These are phyloP conservation scores for Tetramorium parvispinum DNA, from an alignment of 1,140 invertebrate species.

Conservation along the genomic window DNA sequence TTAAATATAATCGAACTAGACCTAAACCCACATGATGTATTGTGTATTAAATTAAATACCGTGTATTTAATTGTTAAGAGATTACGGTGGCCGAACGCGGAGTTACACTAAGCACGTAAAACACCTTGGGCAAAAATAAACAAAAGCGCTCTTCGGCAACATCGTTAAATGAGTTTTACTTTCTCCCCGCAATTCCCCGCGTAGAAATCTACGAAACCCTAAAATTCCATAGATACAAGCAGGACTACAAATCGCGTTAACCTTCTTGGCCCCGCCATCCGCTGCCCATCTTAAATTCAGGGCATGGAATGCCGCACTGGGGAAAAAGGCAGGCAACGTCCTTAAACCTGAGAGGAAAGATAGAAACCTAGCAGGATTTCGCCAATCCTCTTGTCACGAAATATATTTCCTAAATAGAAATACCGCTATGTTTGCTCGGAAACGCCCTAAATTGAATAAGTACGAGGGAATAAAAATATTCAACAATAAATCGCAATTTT, in stretches of 20 bases:
- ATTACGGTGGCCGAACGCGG: background rate
- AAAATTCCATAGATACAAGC: slow-evolving; percentile 59
- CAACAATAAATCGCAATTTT: background rate
- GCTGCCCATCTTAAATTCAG: slow-evolving; percentile 57
- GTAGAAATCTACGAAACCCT: slow-evolving; percentile 42
- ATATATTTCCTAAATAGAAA: slow-evolving; percentile 45
- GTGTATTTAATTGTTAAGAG: slow-evolving; percentile 12
- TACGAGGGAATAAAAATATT: background rate
- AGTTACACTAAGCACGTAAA: slow-evolving; percentile 39
- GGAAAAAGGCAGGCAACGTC: slow-evolving; percentile 52
- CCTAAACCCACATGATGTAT: background rate
- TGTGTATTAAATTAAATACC: background rate
- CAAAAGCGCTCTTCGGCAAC: slow-evolving; percentile 31
- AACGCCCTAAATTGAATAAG: background rate
- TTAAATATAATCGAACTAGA: background rate
- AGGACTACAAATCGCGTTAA: slow-evolving; percentile 54
- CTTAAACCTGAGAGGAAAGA: slow-evolving; percentile 36
- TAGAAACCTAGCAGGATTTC: background rate
- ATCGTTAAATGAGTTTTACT: slow-evolving; percentile 43
- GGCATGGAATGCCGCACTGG: slow-evolving; percentile 56
- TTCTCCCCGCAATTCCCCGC: slow-evolving; percentile 29
- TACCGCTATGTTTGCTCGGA: slow-evolving; percentile 4
- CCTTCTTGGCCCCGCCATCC: slow-evolving; percentile 40
- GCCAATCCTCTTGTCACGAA: slow-evolving; percentile 49
- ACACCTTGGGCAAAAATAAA: slow-evolving; percentile 45